Evolutionary conservation across 2,797 vertebrate genomes (phyloP).

Genomic region (Catharus ustulatus): DNA sequence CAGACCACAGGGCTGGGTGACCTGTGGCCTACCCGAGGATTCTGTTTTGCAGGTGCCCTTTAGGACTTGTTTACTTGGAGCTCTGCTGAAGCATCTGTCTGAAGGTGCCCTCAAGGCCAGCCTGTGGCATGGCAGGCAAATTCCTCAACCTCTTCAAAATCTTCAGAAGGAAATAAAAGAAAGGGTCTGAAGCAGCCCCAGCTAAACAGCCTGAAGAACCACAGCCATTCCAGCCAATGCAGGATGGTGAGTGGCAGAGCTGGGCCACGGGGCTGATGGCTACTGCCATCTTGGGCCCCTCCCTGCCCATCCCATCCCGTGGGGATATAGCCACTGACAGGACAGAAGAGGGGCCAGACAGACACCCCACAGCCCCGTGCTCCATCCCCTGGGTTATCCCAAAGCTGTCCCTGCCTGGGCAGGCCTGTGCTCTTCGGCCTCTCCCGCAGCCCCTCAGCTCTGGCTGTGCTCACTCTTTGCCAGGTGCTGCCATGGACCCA

Average conservation of each 20-base stretch:
- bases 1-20: neutral
- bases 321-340: rapidly evolving
- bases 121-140: neutral
- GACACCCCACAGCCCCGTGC: rapidly evolving
- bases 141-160: neutral
- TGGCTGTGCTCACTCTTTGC: neutral
- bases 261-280: neutral
- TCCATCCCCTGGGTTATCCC: neutral
- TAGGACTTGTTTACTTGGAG: neutral
- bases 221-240: neutral
- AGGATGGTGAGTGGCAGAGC: neutral
- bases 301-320: neutral
- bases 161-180: neutral
- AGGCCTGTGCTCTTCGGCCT: neutral
- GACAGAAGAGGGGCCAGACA: neutral
- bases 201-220: no score
- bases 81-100: neutral
- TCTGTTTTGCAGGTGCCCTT: no score
- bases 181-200: neutral
- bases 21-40: neutral
- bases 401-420: neutral
- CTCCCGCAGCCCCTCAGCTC: neutral
- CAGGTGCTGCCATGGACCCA: rapidly evolving
- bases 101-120: neutral
- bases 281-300: neutral